phyloP scores from a whole-genome alignment of 2,888 invertebrate genomes.

The Eutolmus rufibarbis region DNA sequence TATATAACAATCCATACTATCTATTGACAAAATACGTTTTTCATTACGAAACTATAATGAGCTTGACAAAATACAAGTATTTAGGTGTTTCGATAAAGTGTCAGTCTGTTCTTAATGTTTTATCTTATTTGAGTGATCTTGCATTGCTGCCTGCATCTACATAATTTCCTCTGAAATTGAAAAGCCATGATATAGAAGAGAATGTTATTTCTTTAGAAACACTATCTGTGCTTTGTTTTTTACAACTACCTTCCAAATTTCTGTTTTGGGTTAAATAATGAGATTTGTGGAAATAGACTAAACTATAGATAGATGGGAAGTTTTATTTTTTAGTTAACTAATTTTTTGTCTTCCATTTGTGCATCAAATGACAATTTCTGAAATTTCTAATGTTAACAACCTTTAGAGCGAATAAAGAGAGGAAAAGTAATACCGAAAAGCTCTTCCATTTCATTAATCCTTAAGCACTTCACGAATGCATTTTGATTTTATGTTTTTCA shows the following conservation, averaged over 20 bases:
- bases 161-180: not conserved
- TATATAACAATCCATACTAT: slow-evolving; percentile 34
- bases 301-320: not conserved
- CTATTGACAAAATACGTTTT: slow-evolving; percentile 28
- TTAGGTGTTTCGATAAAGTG: not conserved
- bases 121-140: slow-evolving; percentile 3
- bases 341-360: not conserved
- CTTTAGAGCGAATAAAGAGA: slow-evolving; percentile 3
- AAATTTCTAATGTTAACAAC: not conserved
- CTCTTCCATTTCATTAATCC: not conserved
- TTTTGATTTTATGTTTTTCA: not conserved
- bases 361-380: not conserved
- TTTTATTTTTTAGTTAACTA: not conserved
- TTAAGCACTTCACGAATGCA: not conserved
- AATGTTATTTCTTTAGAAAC: not conserved
- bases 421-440: not conserved
- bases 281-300: not conserved
- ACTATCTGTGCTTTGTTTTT: not conserved
- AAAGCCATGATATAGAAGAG: not conserved
- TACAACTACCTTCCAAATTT: not conserved
- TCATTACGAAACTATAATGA: not conserved
- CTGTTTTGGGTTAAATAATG: not conserved
- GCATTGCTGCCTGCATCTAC: not conserved
- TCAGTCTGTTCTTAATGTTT: slow-evolving; percentile 28
- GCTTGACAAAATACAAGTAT: slow-evolving; percentile 10